Percentiles rank a stretch among this genome's conserved stretches.
Conservation (phyloP, 2,113 vertebrate species). For the Cottus gobio region DNA sequence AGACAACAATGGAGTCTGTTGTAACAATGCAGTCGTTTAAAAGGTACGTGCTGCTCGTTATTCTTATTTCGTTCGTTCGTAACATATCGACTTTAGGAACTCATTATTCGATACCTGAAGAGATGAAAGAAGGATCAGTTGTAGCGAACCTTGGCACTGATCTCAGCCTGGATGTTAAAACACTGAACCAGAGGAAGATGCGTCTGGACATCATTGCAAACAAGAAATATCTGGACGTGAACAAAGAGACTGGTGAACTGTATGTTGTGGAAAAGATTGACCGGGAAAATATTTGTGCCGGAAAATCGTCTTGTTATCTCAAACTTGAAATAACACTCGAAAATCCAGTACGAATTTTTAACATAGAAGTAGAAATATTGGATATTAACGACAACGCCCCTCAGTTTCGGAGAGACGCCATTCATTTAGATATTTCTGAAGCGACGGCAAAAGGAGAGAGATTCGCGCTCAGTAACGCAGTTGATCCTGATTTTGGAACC, state of each 20-base stretch:
- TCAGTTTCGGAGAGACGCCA: constrained; percentile 68
- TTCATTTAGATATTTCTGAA: constrained; percentile 78
- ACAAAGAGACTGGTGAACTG: constrained; percentile 84
- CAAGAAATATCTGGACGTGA: constrained; percentile 83
- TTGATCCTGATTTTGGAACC: constrained; percentile 71
- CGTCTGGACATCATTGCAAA: constrained; percentile 60
- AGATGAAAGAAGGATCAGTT: constrained; percentile 82
- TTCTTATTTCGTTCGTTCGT: background rate
- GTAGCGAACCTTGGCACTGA: constrained; percentile 83
- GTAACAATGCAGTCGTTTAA: background rate
- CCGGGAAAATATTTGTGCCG: constrained; percentile 70
- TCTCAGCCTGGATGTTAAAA: constrained; percentile 76
- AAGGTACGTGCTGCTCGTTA: constrained; percentile 22
- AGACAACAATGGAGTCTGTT: background rate
- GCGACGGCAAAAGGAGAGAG: constrained; percentile 55
- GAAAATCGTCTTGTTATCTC: constrained; percentile 69
- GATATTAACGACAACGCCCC: constrained; percentile 37
- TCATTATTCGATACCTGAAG: constrained; percentile 82
- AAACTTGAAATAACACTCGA: constrained; percentile 82
- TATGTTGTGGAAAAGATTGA: constrained; percentile 82
- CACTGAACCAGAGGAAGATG: constrained; percentile 71
- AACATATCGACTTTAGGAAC: constrained; percentile 14
- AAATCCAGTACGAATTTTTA: constrained; percentile 79
- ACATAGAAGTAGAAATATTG: constrained; percentile 75
- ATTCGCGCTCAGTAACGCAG: constrained; percentile 78